Evolutionary conservation across 92 coral and sea anemone species (phyloP).

Genomic region (Pocillopora grandis): DNA sequence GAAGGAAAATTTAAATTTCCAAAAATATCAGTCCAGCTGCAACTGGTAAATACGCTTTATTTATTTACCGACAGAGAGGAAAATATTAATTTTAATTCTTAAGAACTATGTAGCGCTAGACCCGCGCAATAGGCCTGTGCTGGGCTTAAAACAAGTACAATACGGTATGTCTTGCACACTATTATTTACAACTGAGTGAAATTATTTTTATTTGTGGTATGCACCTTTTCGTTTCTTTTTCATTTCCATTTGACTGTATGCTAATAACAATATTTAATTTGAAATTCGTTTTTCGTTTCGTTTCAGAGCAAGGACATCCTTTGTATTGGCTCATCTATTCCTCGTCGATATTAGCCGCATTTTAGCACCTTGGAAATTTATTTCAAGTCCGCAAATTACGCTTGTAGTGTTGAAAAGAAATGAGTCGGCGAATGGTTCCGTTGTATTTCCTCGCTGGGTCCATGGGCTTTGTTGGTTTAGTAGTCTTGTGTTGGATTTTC

Average conservation of each 20-base stretch:
- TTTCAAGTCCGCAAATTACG: no score
- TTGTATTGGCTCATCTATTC: no score
- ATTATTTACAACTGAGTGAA: not conserved
- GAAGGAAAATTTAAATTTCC: not conserved
- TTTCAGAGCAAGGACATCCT: not conserved
- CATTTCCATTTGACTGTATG: not conserved
- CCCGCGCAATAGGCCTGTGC: no score
- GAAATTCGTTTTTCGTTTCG: not conserved
- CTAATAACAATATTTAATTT: not conserved
- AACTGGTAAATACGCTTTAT: not conserved
- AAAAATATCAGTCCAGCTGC: not conserved
- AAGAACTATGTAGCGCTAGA: not conserved
- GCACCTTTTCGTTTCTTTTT: not conserved
- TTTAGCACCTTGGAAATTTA: no score
- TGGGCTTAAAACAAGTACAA: not conserved
- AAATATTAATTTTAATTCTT: not conserved
- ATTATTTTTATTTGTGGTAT: not conserved
- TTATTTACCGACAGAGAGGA: not conserved
- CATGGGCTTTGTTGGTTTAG: conserved; percentile 8
- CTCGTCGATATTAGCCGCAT: no score
- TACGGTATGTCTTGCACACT: not conserved
- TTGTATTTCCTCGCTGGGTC: conserved; percentile 21
- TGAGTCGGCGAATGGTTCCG: conserved; percentile 6
- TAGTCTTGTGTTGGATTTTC: conserved; percentile 1
- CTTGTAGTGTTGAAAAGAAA: not conserved